A percentile compares a stretch with the other conserved stretches of the same genome.
Conservation (phyloP, 2,797 vertebrate species). For the Darevskia nairensis region DNA sequence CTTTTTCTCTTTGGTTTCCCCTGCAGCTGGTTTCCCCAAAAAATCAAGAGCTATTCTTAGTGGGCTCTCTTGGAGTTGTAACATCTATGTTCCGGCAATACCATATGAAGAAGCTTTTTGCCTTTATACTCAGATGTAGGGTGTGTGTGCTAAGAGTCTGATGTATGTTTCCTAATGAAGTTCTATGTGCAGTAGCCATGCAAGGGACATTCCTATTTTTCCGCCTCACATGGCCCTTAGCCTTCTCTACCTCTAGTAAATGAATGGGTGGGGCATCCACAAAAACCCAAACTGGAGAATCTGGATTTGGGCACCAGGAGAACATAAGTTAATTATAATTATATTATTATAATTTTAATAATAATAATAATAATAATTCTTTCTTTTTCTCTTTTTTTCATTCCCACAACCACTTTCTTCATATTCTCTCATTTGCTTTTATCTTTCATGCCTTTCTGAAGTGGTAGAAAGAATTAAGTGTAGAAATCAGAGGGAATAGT, state of each 20-base stretch:
- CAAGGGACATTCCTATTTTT: not conserved
- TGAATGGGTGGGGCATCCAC: slow-evolving; percentile 10
- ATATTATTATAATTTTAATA: too few species aligned
- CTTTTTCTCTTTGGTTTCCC: not conserved
- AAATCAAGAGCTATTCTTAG: not conserved
- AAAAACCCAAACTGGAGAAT: slow-evolving; percentile 2
- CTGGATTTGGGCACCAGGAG: not conserved
- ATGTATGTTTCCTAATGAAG: not conserved
- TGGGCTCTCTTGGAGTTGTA: not conserved
- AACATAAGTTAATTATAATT: too few species aligned
- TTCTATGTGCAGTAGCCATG: not conserved
- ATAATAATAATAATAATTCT: too few species aligned
- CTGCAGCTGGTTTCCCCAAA: not conserved
- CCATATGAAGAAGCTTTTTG: not conserved
- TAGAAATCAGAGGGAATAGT: not conserved
- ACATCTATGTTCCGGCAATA: not conserved
- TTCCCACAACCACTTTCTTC: not conserved
- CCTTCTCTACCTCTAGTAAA: not conserved
- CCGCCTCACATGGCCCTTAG: not conserved
- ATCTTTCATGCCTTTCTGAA: not conserved
- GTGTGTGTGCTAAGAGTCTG: not conserved
- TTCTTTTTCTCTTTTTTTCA: not conserved
- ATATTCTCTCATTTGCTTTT: not conserved
- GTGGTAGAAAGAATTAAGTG: not conserved
- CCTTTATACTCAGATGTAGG: not conserved